A percentile compares a stretch with the other conserved stretches of the same genome.
phyloP scores from a whole-genome alignment of 2,797 vertebrate species.

The Acestrorhynchus altus region DNA sequence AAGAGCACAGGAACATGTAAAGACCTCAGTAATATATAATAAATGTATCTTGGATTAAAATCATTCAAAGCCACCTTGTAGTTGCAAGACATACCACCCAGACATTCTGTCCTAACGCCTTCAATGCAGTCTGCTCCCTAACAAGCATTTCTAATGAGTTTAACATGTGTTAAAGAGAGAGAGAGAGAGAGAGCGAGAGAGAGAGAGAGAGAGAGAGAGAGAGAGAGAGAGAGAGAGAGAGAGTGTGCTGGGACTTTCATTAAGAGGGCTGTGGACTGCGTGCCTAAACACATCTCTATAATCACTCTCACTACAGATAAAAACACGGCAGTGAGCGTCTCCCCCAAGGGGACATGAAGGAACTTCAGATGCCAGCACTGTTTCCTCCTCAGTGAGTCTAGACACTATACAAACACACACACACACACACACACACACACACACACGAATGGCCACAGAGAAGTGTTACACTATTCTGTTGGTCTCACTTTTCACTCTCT shows the following conservation, averaged over 20 bases:
- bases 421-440: constrained; percentile 40
- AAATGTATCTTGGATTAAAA: too few relatives aligned
- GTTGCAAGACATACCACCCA: not conserved
- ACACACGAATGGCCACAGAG: constrained; percentile 14
- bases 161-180: not conserved
- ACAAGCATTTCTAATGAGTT: constrained; percentile 27
- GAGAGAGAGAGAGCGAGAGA: constrained; percentile 4
- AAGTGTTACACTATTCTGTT: not conserved
- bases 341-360: constrained; percentile 76
- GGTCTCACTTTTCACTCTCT: not conserved
- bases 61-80: too few relatives aligned
- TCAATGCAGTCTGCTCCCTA: constrained; percentile 7
- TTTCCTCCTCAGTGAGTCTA: constrained; percentile 40
- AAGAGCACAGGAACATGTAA: too few relatives aligned
- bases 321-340: constrained; percentile 71
- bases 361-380: constrained; percentile 63
- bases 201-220: constrained; percentile 19
- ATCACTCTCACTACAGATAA: constrained; percentile 75
- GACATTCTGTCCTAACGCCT: constrained; percentile 13
- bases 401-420: constrained; percentile 24
- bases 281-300: constrained; percentile 73
- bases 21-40: too few relatives aligned
- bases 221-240: constrained; percentile 28
- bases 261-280: constrained; percentile 52
- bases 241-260: constrained; percentile 54